Percentiles rank a stretch among this genome's conserved stretches.
phyloP scores from a whole-genome alignment of 2,113 vertebrate species.

The Cyprinodon brontotheroides region DNA sequence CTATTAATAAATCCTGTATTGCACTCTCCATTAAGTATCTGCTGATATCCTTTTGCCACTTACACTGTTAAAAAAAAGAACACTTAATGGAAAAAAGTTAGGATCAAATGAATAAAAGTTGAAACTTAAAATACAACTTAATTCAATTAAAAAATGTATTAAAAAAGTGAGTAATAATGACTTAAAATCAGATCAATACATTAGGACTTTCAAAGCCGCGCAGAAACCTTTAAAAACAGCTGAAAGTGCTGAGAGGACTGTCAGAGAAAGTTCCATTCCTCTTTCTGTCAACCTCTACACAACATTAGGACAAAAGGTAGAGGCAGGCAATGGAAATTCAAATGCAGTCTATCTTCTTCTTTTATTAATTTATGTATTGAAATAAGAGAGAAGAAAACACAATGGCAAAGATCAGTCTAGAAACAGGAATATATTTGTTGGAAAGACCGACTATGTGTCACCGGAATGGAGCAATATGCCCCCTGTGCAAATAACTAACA shows the following conservation, averaged over 20 bases:
- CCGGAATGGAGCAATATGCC: no score
- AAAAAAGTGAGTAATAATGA: neutral
- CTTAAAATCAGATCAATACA: neutral
- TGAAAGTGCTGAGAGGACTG: neutral
- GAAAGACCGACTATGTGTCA: neutral
- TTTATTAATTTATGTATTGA: neutral
- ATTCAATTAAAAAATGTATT: neutral
- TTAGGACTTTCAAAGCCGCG: neutral
- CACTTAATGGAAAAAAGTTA: neutral
- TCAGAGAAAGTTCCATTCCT: neutral
- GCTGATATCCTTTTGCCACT: no score
- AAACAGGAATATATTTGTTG: neutral
- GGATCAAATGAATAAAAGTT: constrained; percentile 13
- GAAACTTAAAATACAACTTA: neutral
- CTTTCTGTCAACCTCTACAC: neutral
- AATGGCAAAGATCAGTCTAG: neutral
- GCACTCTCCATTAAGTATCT: no score
- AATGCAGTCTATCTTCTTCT: neutral
- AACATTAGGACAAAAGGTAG: neutral
- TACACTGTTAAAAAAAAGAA: constrained; percentile 4
- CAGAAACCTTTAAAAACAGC: neutral
- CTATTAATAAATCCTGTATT: no score
- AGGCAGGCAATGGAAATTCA: neutral
- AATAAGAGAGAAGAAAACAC: neutral
- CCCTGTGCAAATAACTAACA: no score